Evolutionary conservation across 2,888 invertebrate species (phyloP).

Genomic region (Acleris sparsana): DNA sequence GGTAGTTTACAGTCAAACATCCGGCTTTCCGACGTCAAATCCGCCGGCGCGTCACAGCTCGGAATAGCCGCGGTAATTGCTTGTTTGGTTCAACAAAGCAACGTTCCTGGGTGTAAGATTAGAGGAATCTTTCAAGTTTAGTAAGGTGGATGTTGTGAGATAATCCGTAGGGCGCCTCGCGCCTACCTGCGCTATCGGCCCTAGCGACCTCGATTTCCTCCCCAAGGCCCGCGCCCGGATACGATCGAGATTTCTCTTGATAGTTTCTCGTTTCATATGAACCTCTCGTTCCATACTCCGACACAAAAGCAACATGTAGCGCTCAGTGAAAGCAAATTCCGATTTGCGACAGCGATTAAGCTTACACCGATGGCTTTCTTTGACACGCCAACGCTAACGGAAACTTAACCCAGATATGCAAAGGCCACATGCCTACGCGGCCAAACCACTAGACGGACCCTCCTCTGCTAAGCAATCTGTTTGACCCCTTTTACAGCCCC

Average conservation of each 20-base stretch:
- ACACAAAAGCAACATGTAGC: conserved; percentile 39
- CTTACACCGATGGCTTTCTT: conserved; percentile 44
- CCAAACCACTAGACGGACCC: conserved; percentile 17
- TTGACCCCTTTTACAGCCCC: conserved; percentile 1
- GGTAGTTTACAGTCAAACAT: conserved; percentile 75
- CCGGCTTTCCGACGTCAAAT: conserved; percentile 67
- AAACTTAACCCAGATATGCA: conserved; percentile 48
- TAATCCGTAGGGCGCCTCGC: conserved; percentile 40
- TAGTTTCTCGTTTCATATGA: conserved; percentile 66
- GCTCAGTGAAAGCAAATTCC: conserved; percentile 57
- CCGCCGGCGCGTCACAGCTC: conserved; percentile 37
- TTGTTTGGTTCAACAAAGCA: conserved; percentile 35
- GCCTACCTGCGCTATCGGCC: conserved; percentile 62
- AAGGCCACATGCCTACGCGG: conserved; percentile 33
- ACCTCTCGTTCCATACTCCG: conserved; percentile 56
- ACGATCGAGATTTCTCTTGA: conserved; percentile 70
- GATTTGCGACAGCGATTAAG: conserved; percentile 45
- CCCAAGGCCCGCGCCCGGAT: conserved; percentile 71
- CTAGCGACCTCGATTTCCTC: conserved; percentile 63
- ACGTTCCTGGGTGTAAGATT: conserved; percentile 38
- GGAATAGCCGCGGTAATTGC: conserved; percentile 34
- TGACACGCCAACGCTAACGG: conserved; percentile 43
- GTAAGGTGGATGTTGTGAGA: conserved; percentile 33
- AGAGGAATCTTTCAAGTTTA: conserved; percentile 25
- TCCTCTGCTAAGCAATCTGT: conserved; percentile 15